These are phyloP conservation scores for Callionymus lyra DNA, from an alignment of 2,113 vertebrate species.

Conservation along the genomic window DNA sequence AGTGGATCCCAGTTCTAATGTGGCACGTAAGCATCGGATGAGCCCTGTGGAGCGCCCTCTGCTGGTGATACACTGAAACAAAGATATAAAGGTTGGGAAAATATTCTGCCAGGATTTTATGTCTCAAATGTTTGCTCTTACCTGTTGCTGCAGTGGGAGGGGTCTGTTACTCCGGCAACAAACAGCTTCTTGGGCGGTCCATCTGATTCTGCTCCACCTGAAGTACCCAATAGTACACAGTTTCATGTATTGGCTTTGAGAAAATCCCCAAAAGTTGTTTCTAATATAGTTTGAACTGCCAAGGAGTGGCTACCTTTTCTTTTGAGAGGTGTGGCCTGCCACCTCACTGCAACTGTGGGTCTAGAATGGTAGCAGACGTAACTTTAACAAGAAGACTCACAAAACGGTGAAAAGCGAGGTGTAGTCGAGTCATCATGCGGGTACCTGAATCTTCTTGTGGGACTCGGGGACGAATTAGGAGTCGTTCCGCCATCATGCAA, in stretches of 20 bases:
- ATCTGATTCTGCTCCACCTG: conserved; percentile 71
- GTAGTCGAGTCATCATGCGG: no score
- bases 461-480: conserved; percentile 70
- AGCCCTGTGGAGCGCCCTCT: no score
- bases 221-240: not conserved
- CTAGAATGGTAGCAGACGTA: not conserved
- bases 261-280: no score
- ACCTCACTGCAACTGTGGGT: no score
- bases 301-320: conserved; percentile 62
- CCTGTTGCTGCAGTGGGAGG: conserved; percentile 62
- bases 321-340: conserved; percentile 52
- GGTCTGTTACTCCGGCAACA: conserved; percentile 68
- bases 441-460: conserved; percentile 65
- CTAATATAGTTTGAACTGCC: no score
- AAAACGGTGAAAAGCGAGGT: no score
- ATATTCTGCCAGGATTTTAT: no score
- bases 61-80: no score
- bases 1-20: no score
- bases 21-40: no score
- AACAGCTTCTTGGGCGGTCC: conserved; percentile 75
- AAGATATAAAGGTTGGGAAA: no score
- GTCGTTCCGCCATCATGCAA: conserved; percentile 66
- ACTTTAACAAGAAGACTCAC: not conserved
- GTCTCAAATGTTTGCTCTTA: conserved; percentile 15
- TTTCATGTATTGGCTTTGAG: no score